Evolutionary conservation across 2,888 invertebrate species (phyloP), one percentile per base, ranked within the genome.

Genomic region (Stegophylla sp.): DNA sequence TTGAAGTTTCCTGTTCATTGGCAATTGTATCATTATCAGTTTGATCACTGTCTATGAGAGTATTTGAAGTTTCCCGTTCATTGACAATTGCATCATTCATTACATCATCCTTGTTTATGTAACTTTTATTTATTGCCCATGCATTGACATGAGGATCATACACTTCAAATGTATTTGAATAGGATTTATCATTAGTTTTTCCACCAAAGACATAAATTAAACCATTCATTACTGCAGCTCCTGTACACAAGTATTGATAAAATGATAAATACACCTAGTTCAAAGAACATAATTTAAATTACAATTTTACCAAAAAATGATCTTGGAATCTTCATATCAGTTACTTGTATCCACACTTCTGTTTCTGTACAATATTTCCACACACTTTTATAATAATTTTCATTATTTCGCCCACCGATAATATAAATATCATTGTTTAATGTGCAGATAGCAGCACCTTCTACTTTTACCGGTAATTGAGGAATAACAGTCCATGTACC

Each of bases 181-280:
- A 26, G 0, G 75, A n/a, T 3, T 17, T 26, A 3, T 17, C 1
- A 51, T 12, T 23, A 23, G 53, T 64, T 23, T 64, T 64, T 23
- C 75, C 75, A 5, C 75, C 75, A 26, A 75, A 75, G 17, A 75
- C 51, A 64, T 53, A 75, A 51, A 75, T 75, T 61, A 41, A 51
- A 53, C 51, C 75, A 23, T 75, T 75, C 75, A 75, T 75, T 23
- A 28, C 23, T 20, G 64, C 75, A 64, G 64, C 75, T n/a, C 64
- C 75, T 75, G 64, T 23, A 53, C 23, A 63, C 10, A 56, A 71
- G 41, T 41, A 51, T 13, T 41, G 26, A 45, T 23, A n/a, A 34
- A 0, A 59, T n/a, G n/a, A n/a, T n/a, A 23, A 45, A 53, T 23
- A n/a, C 20, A n/a, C n/a, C n/a, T n/a, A n/a, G 20, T 23, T 26